Evolutionary conservation across 2,888 invertebrate genomes (phyloP), one percentile per base, ranked within the genome.

Genomic region (Tenthredo livida): DNA sequence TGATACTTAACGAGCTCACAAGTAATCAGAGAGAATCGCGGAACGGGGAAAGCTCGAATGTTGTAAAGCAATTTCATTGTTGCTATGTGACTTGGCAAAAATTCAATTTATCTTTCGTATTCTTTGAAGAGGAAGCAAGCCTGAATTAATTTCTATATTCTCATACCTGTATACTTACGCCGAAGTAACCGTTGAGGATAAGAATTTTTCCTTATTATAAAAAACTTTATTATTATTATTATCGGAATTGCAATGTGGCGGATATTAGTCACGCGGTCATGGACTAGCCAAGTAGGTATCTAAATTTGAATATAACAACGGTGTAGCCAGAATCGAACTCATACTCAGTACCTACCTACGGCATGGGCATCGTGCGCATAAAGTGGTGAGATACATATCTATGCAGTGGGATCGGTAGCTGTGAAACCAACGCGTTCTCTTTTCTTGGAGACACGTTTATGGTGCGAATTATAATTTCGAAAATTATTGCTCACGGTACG

Each of bases 241-340:
- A 77, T 54, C 77, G 87, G 87, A 87, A 86, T 88, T 84, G 87
- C 88, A 88, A 89, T 88, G 87, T 88, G 86, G 88, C 17, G 21
- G 87, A 87, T 90, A 92, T 91, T 89, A 89, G 89, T 88, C 86
- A 86, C 88, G 90, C 90, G 91, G 90, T 90, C 91, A 90, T 87
- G 90, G 90, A 90, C 91, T 90, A 89, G 89, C 90, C 89, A 90
- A 90, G 90, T 47, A 47, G 47, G 47, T 88, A 89, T 91, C 89
- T 88, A 87, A 90, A 92, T 92, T 92, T 92, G 91, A 92, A 92
- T 92, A 92, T 90, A 92, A 92, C 92, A 92, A 90, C 90, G 87
- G 85, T 86, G 61, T 80, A 80, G 40, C 80, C 61, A 61, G 58
- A 58, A 65, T 84, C 86, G 87, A 87, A 90, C 90, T 91, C 90